phyloP scores from a whole-genome alignment of 1,140 invertebrate genomes.

The Antheraea mylitta region DNA sequence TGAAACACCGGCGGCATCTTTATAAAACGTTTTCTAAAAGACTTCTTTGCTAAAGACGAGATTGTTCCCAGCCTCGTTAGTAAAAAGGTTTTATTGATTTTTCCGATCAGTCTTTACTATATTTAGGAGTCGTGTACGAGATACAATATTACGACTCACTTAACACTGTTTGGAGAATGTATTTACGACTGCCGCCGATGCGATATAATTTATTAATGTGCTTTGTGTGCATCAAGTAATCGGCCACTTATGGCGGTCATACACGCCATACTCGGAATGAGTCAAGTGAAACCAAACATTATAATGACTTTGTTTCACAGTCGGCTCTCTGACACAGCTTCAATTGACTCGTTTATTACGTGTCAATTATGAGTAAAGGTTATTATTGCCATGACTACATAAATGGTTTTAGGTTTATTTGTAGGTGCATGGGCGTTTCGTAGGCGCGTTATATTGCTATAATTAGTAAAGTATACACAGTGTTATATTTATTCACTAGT shows the following conservation, averaged over 20 bases:
- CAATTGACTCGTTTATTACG: slow-evolving; percentile 40
- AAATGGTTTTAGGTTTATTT: slow-evolving; percentile 19
- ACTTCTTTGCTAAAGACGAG: slow-evolving; percentile 6
- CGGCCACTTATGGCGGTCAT: slow-evolving; percentile 54
- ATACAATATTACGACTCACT: slow-evolving; percentile 26
- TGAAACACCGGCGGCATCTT: slow-evolving; percentile 6
- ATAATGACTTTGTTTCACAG: slow-evolving; percentile 57
- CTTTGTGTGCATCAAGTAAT: slow-evolving; percentile 42
- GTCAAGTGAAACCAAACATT: slow-evolving; percentile 35
- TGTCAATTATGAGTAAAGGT: slow-evolving; percentile 57
- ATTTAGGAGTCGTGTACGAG: slow-evolving; percentile 22
- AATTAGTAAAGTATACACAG: neutral
- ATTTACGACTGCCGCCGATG: slow-evolving; percentile 50
- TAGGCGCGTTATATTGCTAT: neutral
- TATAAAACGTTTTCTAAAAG: slow-evolving; percentile 6
- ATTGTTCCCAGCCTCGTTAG: slow-evolving; percentile 4
- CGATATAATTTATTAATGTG: slow-evolving; percentile 49
- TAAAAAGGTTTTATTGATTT: slow-evolving; percentile 6
- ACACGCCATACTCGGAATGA: slow-evolving; percentile 36
- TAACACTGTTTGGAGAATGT: slow-evolving; percentile 40
- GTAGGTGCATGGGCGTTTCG: slow-evolving; percentile 10
- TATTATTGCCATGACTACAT: slow-evolving; percentile 33
- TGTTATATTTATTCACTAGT: neutral
- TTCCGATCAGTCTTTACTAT: slow-evolving; percentile 10
- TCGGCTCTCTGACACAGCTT: slow-evolving; percentile 36